Conservation (phyloP, 2,797 vertebrate species). For the Typhlichthys subterraneus region DNA sequence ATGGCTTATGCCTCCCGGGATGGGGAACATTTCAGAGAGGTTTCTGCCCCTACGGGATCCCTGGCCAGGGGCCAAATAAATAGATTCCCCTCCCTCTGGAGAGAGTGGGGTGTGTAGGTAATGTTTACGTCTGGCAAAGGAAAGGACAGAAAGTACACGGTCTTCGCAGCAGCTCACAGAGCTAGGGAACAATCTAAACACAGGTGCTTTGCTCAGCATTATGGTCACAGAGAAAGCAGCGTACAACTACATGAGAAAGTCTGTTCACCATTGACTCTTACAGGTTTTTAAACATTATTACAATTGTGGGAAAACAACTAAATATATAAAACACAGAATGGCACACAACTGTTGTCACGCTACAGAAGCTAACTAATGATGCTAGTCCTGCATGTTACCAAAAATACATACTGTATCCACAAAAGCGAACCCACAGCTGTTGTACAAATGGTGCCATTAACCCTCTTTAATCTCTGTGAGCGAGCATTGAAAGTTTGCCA, state of each 20-base stretch:
- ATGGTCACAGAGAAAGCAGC: too few relatives aligned
- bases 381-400: background rate
- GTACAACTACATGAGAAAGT: too few relatives aligned
- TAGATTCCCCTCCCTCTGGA: slow-evolving; percentile 16
- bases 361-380: slow-evolving; percentile 42
- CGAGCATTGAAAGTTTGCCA: slow-evolving; percentile 18
- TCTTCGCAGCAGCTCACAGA: background rate
- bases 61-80: slow-evolving; percentile 42
- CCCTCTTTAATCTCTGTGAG: slow-evolving; percentile 17
- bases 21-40: slow-evolving; percentile 30
- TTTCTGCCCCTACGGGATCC: slow-evolving; percentile 32
- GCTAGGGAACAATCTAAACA: background rate
- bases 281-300: slow-evolving; percentile 9
- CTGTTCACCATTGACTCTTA: too few relatives aligned
- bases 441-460: slow-evolving; percentile 46
- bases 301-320: slow-evolving; percentile 2
- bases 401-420: background rate
- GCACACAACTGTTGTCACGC: slow-evolving; percentile 22
- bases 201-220: background rate
- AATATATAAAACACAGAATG: background rate
- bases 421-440: background rate
- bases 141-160: background rate
- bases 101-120: slow-evolving; percentile 2
- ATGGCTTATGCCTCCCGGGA: slow-evolving; percentile 62
- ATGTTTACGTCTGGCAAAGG: background rate